Base-by-base conservation (phyloP, 2,888 invertebrate species). In the Morpho achilles region DNA sequence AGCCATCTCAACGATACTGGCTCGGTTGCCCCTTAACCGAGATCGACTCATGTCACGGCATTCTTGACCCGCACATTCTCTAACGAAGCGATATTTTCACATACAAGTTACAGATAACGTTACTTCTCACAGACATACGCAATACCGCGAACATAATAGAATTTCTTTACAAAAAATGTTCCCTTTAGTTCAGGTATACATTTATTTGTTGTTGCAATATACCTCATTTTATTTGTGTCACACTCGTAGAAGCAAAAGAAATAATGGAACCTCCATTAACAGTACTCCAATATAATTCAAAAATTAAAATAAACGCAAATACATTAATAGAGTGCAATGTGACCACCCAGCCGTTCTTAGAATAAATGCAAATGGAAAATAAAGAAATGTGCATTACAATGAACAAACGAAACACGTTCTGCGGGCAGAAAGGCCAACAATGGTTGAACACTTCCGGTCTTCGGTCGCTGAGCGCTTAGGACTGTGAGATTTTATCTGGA, bases 361-460 rank as follows among this genome's bases (percentile, higher is more conserved):
- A 64, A 61, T 53, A 49, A 61, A 55, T 53, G 56, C 56, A 65
- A 32, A 32, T 67, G 59, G 54, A 49, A 63, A 62, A 58, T 50
- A 56, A 65, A 58, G 64, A 61, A 67, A 64, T 66, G 57, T 58
- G 59, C 56, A 67, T 66, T 68, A 63, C 62, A 70, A 71, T 70
- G 72, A 66, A 62, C 65, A 67, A 70, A 71, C 70, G 71, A 69
- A 67, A 69, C 71, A 70, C 66, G 67, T 62, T 32, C 32, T 70
- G 61, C 65, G 67, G 73, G 83, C 61, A 69, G 83, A 84, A 84
- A 79, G 75, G 73, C 66, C 71, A 69, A 69, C 85, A 87, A 86
- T 85, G 80, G 77, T 75, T 77, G 77, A 79, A 79, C 74, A 77
- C 84, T 84, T 86, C 86, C 83, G 81, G 80, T 69, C 74, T 72